Percentiles rank a stretch among this genome's conserved stretches.
Conservation (phyloP, 2,113 vertebrate species). For the Microtus montanus region DNA sequence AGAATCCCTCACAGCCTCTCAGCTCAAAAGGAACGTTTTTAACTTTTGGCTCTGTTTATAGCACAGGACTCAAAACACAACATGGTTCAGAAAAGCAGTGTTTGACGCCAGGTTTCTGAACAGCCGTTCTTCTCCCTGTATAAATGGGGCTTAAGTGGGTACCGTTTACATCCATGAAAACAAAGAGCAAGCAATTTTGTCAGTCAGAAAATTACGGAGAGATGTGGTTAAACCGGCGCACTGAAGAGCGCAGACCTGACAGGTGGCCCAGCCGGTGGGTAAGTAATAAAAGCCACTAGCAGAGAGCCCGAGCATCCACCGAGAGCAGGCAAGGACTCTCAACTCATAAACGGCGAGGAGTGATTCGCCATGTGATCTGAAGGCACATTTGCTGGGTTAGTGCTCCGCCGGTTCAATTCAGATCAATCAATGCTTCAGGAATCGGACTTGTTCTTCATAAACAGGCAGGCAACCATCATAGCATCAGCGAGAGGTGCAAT, state of each 20-base stretch:
- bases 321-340: background rate
- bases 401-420: background rate
- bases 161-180: conserved; percentile 37
- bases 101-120: conserved; percentile 46
- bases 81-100: background rate
- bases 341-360: background rate
- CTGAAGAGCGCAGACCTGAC: background rate
- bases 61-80: conserved; percentile 20
- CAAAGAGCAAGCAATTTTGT: conserved; percentile 46
- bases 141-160: conserved; percentile 55
- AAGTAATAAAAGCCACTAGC: conserved; percentile 24
- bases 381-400: conserved; percentile 9
- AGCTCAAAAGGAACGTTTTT: background rate
- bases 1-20: background rate
- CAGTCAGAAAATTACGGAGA: conserved; percentile 58
- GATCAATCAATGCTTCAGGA: background rate
- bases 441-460: background rate
- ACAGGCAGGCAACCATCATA: background rate
- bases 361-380: background rate
- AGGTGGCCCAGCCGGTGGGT: conserved; percentile 12
- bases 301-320: background rate
- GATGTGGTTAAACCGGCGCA: conserved; percentile 13
- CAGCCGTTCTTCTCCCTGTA: background rate
- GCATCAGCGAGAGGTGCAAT: background rate
- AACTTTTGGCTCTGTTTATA: conserved; percentile 32